Base-by-base conservation (phyloP, 1,140 invertebrate species). In the Lutraria rhynchaena region DNA sequence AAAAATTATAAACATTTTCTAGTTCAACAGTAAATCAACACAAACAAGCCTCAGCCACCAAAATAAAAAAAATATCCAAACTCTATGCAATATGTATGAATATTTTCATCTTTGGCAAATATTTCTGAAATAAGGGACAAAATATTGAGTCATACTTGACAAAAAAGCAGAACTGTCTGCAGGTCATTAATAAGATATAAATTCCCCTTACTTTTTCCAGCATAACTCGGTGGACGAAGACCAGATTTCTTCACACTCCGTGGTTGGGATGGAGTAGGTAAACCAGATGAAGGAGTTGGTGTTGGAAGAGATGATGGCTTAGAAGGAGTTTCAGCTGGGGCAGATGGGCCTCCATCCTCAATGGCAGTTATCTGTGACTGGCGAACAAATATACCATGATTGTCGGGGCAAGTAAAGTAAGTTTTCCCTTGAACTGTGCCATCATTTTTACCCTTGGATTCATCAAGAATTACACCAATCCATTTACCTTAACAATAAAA, bases 381-480 rank as follows among this genome's bases (percentile, higher is more conserved):
- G 46, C 92, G 76, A 3, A 92, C 93, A 91, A 94, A 94, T 33
- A 94, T 91, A 1, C 93, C 93, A 87, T 93, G 90, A 67, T 93
- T 92, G 27, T 92, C 90, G 24, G 86, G 74, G 86, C 93, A 94
- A 1, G 84, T 87, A 80, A 94, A 93, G 77, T 94, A 94, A 19
- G 90, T 91, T 82, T 93, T 95, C 37, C 98, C 98, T 70, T 96
- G 96, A 55, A 99, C 98, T 24, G 97, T 97, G 22, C 98, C 98
- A 93, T 99, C 98, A 92, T 99, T 99, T 94, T 99, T 99, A 95
- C 98, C 98, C 89, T 97, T 96, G n/a, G 97, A 94, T 82, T 98
- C 97, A 93, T 99, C 98, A 70, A 99, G 94, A 35, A 98, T 97
- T 61, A 99, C 96, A 60, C 98, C 99, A 84, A 98, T 98, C 98